phyloP scores from a whole-genome alignment of 2,888 invertebrate species.

The Isotomurus palustris region DNA sequence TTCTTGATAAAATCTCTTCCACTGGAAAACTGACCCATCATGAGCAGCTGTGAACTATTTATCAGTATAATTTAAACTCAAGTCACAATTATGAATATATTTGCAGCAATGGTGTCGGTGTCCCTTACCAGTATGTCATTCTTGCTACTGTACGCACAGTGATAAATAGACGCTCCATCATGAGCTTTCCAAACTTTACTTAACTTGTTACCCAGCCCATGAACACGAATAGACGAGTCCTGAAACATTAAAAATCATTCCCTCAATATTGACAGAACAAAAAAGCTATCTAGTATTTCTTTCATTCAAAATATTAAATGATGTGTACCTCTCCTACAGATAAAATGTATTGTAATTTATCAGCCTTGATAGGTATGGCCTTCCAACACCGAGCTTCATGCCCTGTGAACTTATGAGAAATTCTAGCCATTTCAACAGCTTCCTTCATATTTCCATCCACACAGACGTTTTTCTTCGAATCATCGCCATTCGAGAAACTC shows the following conservation, averaged over 20 bases:
- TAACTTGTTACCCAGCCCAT: constrained; percentile 19
- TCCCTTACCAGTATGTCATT: constrained; percentile 24
- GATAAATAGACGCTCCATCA: constrained; percentile 31
- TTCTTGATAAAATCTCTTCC: constrained; percentile 23
- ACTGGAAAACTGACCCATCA: constrained; percentile 28
- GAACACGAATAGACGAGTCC: constrained; percentile 28
- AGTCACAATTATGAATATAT: neutral
- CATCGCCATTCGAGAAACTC: constrained; percentile 13
- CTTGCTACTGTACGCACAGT: constrained; percentile 23
- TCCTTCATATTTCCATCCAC: neutral
- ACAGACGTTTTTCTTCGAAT: neutral
- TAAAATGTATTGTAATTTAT: constrained; percentile 9
- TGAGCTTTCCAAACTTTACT: constrained; percentile 32
- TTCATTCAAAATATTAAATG: neutral
- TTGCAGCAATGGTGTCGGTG: neutral
- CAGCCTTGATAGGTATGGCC: constrained; percentile 10
- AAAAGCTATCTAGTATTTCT: neutral
- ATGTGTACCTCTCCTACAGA: constrained; percentile 28
- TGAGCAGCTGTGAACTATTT: constrained; percentile 34
- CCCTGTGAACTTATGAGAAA: constrained; percentile 17
- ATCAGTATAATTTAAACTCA: constrained; percentile 5
- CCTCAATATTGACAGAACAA: neutral
- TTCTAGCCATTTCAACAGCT: neutral
- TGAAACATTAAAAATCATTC: too few relatives aligned
- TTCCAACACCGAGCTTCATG: constrained; percentile 31